A percentile compares a stretch with the other conserved stretches of the same genome.
Evolutionary conservation across 2,113 vertebrate genomes (phyloP).

Genomic region (Mesembrinibis cayennensis): DNA sequence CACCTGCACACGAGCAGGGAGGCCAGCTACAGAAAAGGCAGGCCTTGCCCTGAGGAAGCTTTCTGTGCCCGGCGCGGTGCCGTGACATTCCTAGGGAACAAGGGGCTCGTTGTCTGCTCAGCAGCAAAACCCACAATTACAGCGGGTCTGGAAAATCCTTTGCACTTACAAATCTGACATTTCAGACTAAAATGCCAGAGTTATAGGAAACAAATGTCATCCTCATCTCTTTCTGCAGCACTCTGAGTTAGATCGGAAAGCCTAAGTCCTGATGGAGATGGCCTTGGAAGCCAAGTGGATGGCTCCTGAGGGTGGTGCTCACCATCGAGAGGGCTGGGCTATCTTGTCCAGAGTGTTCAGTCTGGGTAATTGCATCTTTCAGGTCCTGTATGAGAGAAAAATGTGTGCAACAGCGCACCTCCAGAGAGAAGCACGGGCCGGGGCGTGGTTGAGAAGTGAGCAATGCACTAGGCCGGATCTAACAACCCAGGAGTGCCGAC

Average conservation of each 20-base stretch:
- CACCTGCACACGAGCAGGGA: not conserved
- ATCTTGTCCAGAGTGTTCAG: slow-evolving; percentile 69
- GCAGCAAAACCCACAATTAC: slow-evolving; percentile 21
- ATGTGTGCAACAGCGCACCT: slow-evolving; percentile 47
- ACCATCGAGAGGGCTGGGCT: slow-evolving; percentile 62
- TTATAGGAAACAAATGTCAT: slow-evolving; percentile 13
- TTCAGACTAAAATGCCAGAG: slow-evolving; percentile 61
- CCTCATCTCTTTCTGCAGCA: slow-evolving; percentile 13
- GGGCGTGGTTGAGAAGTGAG: not conserved
- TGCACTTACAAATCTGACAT: slow-evolving; percentile 66
- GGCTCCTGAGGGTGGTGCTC: slow-evolving; percentile 41
- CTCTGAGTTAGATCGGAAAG: slow-evolving; percentile 19
- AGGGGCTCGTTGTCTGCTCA: slow-evolving; percentile 42
- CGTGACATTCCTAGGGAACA: slow-evolving; percentile 7
- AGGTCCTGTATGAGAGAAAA: slow-evolving; percentile 69
- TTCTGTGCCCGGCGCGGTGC: not conserved
- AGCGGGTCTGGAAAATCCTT: slow-evolving; percentile 18
- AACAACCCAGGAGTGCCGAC: not conserved
- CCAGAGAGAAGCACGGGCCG: not conserved
- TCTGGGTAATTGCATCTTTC: slow-evolving; percentile 72
- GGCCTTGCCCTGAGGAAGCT: not conserved
- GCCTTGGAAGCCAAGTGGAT: slow-evolving; percentile 41
- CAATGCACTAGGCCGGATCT: not conserved
- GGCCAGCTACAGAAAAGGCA: not conserved
- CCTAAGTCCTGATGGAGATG: slow-evolving; percentile 15